Percentiles rank a stretch among this genome's conserved stretches.
These are phyloP conservation scores for Thermophis baileyi DNA, from an alignment of 2,113 vertebrate species.

Conservation along the genomic window DNA sequence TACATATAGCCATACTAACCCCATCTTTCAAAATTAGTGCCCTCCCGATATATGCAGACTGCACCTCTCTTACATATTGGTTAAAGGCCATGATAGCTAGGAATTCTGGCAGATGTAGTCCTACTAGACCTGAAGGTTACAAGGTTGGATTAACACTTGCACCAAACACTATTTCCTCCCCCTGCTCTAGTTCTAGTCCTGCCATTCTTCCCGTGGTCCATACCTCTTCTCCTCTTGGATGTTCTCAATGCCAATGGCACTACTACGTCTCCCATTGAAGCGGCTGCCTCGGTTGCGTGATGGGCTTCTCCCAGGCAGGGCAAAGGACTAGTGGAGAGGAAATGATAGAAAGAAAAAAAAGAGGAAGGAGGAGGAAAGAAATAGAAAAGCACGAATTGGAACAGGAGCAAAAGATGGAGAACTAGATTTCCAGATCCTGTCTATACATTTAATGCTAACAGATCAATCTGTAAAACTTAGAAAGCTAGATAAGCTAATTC, in stretches of 20 bases:
- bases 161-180: background rate
- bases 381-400: slow-evolving; percentile 26
- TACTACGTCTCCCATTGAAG: slow-evolving; percentile 83
- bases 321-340: slow-evolving; percentile 66
- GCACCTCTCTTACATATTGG: background rate
- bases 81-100: background rate
- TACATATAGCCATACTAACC: background rate
- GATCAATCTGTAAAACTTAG: background rate
- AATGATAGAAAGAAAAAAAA: background rate
- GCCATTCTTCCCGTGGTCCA: background rate
- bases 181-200: background rate
- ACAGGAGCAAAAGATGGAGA: background rate
- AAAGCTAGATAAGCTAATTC: background rate
- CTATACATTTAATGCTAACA: background rate
- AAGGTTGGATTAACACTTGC: background rate
- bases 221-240: slow-evolving; percentile 93
- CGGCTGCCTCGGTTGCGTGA: slow-evolving; percentile 63
- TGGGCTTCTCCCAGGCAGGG: slow-evolving; percentile 66
- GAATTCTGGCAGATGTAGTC: background rate
- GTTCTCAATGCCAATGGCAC: slow-evolving; percentile 90
- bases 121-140: background rate
- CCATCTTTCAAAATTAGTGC: background rate
- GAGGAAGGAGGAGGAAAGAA: slow-evolving; percentile 36
- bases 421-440: background rate
- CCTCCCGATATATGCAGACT: background rate